Evolutionary conservation across 2,797 vertebrate species (phyloP).

Genomic region (Enteromius paludinosus): DNA sequence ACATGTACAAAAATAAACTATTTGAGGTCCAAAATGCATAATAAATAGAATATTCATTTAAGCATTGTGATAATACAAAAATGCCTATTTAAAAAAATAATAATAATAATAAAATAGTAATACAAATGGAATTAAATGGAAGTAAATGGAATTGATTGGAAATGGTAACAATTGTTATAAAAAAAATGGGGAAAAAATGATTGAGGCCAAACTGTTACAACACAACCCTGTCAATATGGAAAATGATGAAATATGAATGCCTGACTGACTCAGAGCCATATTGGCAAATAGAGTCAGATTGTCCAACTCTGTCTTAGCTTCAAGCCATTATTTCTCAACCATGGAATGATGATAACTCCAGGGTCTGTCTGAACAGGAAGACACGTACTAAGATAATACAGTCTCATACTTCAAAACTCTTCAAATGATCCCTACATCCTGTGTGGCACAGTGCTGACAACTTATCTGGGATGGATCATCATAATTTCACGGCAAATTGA

Average conservation of each 20-base stretch:
- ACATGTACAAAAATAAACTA: not conserved
- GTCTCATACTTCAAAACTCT: slow-evolving; percentile 28
- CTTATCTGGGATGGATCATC: slow-evolving; percentile 27
- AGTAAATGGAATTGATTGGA: not conserved
- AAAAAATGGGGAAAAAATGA: no score
- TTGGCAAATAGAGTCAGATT: slow-evolving; percentile 41
- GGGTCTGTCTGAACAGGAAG: slow-evolving; percentile 52
- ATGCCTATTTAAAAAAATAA: not conserved
- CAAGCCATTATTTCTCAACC: slow-evolving; percentile 67
- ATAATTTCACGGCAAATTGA: slow-evolving; percentile 10
- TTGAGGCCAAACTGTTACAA: slow-evolving; percentile 17
- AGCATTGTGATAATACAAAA: not conserved
- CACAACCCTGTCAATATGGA: slow-evolving; percentile 30
- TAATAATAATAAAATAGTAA: no score
- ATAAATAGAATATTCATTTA: not conserved
- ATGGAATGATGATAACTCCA: slow-evolving; percentile 58
- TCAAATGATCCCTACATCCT: slow-evolving; percentile 27
- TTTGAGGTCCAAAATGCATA: not conserved
- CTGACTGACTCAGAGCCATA: slow-evolving; percentile 55
- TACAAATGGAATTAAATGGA: no score
- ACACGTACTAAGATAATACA: slow-evolving; percentile 58
- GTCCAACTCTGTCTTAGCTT: slow-evolving; percentile 54
- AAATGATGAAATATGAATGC: slow-evolving; percentile 47
- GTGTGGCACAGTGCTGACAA: not conserved
- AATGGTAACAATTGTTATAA: not conserved